Evolutionary conservation across 2,888 invertebrate genomes (phyloP).

Genomic region (Tromatobia lineatoria): DNA sequence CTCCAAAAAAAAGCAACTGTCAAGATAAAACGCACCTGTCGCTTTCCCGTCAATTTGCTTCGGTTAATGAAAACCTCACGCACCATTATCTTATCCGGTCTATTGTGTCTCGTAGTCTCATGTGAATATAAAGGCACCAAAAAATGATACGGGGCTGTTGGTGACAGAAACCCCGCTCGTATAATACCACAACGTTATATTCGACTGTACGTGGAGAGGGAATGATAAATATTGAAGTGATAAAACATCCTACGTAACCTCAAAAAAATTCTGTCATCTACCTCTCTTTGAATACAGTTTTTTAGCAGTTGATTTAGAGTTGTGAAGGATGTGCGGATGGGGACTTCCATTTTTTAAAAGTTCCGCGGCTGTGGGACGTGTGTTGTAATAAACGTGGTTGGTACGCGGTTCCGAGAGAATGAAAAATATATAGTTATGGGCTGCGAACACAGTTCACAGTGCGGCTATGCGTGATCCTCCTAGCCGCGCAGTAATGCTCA

Average conservation of each 20-base stretch:
- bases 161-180: constrained; percentile 12
- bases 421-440: constrained; percentile 11
- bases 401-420: constrained; percentile 41
- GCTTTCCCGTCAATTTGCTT: constrained; percentile 47
- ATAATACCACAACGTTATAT: constrained; percentile 20
- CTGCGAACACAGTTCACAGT: background rate
- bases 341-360: constrained; percentile 31
- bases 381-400: constrained; percentile 41
- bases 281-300: constrained; percentile 42
- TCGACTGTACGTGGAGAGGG: background rate
- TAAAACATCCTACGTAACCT: constrained; percentile 45
- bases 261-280: constrained; percentile 53
- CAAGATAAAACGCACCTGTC: constrained; percentile 50
- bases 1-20: constrained; percentile 11
- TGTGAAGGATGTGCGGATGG: background rate
- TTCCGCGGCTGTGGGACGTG: constrained; percentile 5
- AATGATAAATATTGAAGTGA: constrained; percentile 50
- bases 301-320: constrained; percentile 42
- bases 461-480: constrained; percentile 18
- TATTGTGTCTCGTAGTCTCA: constrained; percentile 43
- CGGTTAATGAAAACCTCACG: constrained; percentile 55
- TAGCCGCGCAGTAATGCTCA: constrained; percentile 33
- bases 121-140: constrained; percentile 18
- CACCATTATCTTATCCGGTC: constrained; percentile 26
- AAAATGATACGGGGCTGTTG: background rate